phyloP scores from a whole-genome alignment of 2,113 vertebrate species.

The Toxotes jaculatrix region DNA sequence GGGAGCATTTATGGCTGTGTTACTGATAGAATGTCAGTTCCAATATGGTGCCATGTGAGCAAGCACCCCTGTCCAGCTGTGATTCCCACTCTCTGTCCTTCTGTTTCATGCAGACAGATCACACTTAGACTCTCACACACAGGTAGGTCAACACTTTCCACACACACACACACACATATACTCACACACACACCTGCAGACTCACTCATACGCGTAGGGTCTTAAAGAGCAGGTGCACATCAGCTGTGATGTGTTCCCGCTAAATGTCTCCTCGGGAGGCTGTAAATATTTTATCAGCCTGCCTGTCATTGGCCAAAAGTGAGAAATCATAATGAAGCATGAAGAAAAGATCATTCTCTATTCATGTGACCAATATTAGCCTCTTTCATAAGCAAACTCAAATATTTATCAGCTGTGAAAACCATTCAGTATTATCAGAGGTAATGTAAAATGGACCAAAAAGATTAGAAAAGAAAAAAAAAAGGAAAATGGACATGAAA shows the following conservation, averaged over 20 bases:
- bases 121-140: constrained; percentile 25
- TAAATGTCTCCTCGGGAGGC: constrained; percentile 93
- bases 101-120: constrained; percentile 33
- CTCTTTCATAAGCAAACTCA: constrained; percentile 93
- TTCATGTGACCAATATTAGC: constrained; percentile 95
- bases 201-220: constrained; percentile 19
- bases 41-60: constrained; percentile 40
- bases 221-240: constrained; percentile 88
- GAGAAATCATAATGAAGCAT: constrained; percentile 95
- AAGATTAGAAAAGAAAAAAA: constrained; percentile 72
- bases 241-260: constrained; percentile 88
- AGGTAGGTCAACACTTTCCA: constrained; percentile 19
- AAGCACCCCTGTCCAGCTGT: constrained; percentile 27
- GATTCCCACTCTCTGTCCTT: constrained; percentile 33
- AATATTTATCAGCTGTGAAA: constrained; percentile 92
- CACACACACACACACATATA: constrained; percentile 9
- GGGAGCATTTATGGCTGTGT: constrained; percentile 53
- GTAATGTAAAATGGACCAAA: constrained; percentile 84
- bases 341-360: constrained; percentile 94
- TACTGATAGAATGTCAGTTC: constrained; percentile 52
- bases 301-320: constrained; percentile 90
- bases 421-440: constrained; percentile 89
- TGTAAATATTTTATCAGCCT: constrained; percentile 93
- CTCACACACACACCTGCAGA: constrained; percentile 15
- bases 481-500: constrained; percentile 74